phyloP scores from a whole-genome alignment of 1,140 invertebrate species.

The Mya arenaria region DNA sequence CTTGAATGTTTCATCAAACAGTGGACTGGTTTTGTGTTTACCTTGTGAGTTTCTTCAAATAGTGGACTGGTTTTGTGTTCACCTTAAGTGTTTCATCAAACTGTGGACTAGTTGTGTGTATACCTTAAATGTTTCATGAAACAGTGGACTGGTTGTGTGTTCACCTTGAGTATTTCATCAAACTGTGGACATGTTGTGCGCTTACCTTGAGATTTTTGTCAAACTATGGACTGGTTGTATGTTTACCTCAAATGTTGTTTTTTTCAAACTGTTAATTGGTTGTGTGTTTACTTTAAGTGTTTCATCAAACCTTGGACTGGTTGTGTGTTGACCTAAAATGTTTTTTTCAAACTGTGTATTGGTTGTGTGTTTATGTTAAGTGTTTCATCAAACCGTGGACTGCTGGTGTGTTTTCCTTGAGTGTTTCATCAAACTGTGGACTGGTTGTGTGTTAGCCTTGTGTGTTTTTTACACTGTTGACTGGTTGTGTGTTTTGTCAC shows the following conservation, averaged over 20 bases:
- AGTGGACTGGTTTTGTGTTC: neutral
- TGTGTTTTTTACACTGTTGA: too few relatives aligned
- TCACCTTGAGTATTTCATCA: conserved; percentile 91
- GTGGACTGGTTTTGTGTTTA: neutral
- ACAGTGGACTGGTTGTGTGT: conserved; percentile 91
- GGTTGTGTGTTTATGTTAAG: neutral
- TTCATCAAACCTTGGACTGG: neutral
- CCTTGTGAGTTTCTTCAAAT: neutral
- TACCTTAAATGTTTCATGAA: conserved; percentile 96
- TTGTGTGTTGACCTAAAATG: neutral
- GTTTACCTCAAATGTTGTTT: neutral
- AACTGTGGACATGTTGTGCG: conserved; percentile 97
- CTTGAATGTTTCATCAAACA: neutral
- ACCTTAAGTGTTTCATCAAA: neutral
- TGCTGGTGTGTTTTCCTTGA: conserved; percentile 87
- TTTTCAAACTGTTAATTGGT: neutral
- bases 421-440: conserved; percentile 95
- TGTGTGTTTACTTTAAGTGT: neutral
- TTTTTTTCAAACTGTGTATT: neutral
- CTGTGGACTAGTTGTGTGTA: neutral
- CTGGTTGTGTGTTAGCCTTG: too few relatives aligned
- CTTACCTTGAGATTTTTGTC: too few relatives aligned
- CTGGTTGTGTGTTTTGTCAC: conserved; percentile 98
- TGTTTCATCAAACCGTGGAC: conserved; percentile 96
- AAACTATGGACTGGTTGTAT: neutral